Percentiles rank a stretch among this genome's conserved stretches.
Evolutionary conservation across 2,888 invertebrate genomes (phyloP).

Genomic region (Aspidiotus destructor): DNA sequence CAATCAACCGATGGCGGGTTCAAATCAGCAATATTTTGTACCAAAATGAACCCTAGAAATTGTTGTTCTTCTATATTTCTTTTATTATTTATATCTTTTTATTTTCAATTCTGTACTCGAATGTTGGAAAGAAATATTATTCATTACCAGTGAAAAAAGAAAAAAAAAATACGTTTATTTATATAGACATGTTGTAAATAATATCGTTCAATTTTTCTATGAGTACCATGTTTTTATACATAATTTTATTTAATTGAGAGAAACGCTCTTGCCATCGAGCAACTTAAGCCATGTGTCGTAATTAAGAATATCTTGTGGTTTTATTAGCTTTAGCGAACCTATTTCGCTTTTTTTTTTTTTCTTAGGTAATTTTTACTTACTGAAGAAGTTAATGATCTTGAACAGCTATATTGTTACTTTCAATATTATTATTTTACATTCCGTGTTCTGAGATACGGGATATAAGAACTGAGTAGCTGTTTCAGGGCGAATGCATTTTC

Average conservation of each 20-base stretch:
- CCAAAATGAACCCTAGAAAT: slow-evolving; percentile 19
- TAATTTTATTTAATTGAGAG: background rate
- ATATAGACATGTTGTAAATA: background rate
- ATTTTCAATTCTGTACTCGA: background rate
- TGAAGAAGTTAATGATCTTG: no score
- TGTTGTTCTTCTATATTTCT: background rate
- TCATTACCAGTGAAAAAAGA: background rate
- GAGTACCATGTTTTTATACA: background rate
- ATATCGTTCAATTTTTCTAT: background rate
- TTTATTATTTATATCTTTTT: background rate
- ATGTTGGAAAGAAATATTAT: background rate
- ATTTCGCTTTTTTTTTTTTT: background rate
- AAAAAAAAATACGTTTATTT: background rate
- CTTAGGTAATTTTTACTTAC: no score
- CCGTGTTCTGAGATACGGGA: no score
- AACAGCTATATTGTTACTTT: no score
- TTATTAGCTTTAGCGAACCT: background rate
- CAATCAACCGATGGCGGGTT: slow-evolving; percentile 23
- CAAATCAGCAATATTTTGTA: slow-evolving; percentile 31
- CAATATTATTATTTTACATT: no score
- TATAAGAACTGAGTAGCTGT: no score
- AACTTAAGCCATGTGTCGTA: background rate
- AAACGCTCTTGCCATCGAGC: background rate
- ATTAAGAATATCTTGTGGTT: background rate
- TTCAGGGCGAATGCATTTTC: no score